Evolutionary conservation across 2,113 vertebrate genomes (phyloP).

Genomic region (Antigone vipio): DNA sequence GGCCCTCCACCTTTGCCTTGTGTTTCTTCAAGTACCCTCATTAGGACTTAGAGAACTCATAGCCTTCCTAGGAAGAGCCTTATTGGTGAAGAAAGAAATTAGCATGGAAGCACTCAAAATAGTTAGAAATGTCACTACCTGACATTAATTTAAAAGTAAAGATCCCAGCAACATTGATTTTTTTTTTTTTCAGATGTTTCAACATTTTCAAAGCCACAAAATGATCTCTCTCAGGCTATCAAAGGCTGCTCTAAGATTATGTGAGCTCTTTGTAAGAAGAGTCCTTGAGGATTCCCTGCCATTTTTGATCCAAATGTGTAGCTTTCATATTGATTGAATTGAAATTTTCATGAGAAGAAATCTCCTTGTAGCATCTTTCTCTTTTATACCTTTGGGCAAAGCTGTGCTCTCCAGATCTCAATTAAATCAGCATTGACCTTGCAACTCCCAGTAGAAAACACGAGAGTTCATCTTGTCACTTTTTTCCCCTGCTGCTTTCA

Average conservation of each 20-base stretch:
- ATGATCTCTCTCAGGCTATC: neutral
- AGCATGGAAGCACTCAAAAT: neutral
- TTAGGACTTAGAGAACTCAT: neutral
- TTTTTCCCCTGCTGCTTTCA: neutral
- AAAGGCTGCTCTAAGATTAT: slow-evolving; percentile 27
- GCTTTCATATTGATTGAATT: slow-evolving; percentile 45
- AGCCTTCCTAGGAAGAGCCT: neutral
- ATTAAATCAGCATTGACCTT: slow-evolving; percentile 55
- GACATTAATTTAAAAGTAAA: neutral
- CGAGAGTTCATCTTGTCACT: neutral
- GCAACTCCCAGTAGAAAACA: slow-evolving; percentile 13
- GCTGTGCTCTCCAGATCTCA: neutral
- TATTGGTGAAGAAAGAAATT: neutral
- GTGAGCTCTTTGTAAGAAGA: slow-evolving; percentile 7
- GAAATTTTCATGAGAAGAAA: slow-evolving; percentile 45
- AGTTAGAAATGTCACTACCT: neutral
- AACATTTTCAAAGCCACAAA: slow-evolving; percentile 17
- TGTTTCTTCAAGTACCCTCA: neutral
- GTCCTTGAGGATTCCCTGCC: slow-evolving; percentile 39
- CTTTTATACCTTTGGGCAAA: slow-evolving; percentile 13
- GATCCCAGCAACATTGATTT: neutral
- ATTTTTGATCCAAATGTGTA: slow-evolving; percentile 47
- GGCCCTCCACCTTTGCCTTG: neutral
- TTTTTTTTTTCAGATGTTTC: neutral
- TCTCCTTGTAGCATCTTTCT: slow-evolving; percentile 4